Evolutionary conservation across 2,113 vertebrate species (phyloP), one percentile per base, ranked within the genome.

Genomic region (Epinephelus lanceolatus): DNA sequence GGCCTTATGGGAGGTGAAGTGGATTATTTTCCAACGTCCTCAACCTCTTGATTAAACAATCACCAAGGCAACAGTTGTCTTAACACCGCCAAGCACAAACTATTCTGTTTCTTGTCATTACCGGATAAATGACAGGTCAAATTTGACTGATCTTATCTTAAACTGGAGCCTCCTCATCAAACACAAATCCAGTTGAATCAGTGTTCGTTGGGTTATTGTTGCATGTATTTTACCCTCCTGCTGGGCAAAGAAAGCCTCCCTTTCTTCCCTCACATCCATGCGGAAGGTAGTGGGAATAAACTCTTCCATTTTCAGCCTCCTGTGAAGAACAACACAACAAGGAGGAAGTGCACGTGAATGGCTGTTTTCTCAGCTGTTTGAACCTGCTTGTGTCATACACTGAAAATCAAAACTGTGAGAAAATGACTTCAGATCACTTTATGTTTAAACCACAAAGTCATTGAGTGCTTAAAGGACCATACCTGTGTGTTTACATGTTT

Each of bases 231-330:
- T 96, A 98, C 97, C 96, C 65, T 94, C 89, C 77, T 95, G 95
- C 63, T 93, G 86, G 13, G 93, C 66, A 83, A 97, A 97, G 91
- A 98, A 98, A 2, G 92, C 77, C 11, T 97, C 95, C 75, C 95
- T 94, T 79, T 98, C 97, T 0, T 96, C 89, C 70, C 70, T 95
- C 60, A 96, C 6, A 60, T 99, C 97, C 95, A 98, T 92, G 5
- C 96, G 95, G 73, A 95, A 97, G 12, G 96, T 97, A 9, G 95
- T 94, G 1, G 97, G 98, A 87, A 97, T 96, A 86, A 98, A 98
- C 1, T 97, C 96, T 11, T 96, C 94, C 94, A 97, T 96, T 92
- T 93, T 96, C 74, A 97, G 84, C 17, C 85, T 69, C 91, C 97
- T 98, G 72, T 10, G 25, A 78, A 56, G 71, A 9, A 56, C 45